Conservation (phyloP, 2,797 vertebrate genomes). For the Oreonectes daqikongensis region DNA sequence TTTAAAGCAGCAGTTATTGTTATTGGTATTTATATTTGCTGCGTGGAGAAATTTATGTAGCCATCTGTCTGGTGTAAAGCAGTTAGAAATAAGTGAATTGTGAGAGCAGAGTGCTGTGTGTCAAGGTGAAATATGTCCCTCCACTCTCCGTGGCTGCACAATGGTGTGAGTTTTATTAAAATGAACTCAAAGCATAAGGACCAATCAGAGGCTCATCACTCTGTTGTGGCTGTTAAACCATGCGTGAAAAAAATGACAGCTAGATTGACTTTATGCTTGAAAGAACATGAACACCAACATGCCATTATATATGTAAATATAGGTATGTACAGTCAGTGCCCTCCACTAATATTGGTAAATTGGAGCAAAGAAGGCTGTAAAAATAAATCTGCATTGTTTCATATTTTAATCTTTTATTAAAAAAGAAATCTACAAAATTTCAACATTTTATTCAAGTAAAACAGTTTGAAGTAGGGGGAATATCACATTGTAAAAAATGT, state of each 20-base stretch:
- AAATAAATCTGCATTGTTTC: too few relatives aligned
- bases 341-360: too few relatives aligned
- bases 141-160: conserved; percentile 42
- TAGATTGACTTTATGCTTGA: conserved; percentile 29
- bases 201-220: conserved; percentile 45
- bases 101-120: conserved; percentile 36
- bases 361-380: too few relatives aligned
- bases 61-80: conserved; percentile 34
- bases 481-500: too few relatives aligned
- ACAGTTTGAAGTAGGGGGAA: too few relatives aligned
- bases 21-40: conserved; percentile 55
- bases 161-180: conserved; percentile 44
- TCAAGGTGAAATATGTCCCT: conserved; percentile 49
- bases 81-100: conserved; percentile 51
- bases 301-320: conserved; percentile 9
- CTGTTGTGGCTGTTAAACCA: conserved; percentile 43
- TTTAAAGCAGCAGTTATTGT: conserved; percentile 47
- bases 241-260: conserved; percentile 28
- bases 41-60: conserved; percentile 44
- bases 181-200: conserved; percentile 36
- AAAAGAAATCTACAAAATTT: too few relatives aligned
- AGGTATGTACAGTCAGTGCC: too few relatives aligned
- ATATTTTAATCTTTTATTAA: too few relatives aligned
- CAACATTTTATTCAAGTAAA: too few relatives aligned
- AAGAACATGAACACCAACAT: conserved; percentile 5